Evolutionary conservation across 2,113 vertebrate species (phyloP), one percentile per base, ranked within the genome.

Genomic region (Apodemus speciosus): DNA sequence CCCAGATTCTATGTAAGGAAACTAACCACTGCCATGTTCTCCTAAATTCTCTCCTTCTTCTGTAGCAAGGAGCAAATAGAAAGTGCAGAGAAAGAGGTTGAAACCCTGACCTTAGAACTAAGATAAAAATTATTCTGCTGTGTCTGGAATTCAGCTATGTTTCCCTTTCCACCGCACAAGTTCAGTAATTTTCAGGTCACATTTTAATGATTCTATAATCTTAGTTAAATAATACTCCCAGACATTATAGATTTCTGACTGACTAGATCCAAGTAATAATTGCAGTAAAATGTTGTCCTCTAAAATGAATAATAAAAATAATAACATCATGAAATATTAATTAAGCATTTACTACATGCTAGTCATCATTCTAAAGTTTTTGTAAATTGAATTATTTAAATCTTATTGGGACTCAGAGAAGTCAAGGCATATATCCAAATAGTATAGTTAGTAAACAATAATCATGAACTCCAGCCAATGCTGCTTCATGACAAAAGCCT

Each of bases 371-470:
- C 75, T 89, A 94, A 96, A 71, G 92, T 84, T 81, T 76, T 96
- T 88, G 89, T 94, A 96, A 96, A 95, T 49, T 49, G 51, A 89
- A 96, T 95, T 38, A 91, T 69, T 94, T 92, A 92, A 85, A 85
- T 35, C 32, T 86, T 73, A 71, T 58, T 93, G 81, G n/a, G 43
- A 95, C 49, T 95, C 69, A 76, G 23, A 86, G 68, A 88, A 21
- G 32, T 81, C 95, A 95, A 95, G 56, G 72, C 91, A 89, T 13
- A 43, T 95, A 90, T 84, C 68, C 80, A 91, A 91, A 92, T 32
- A 68, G 16, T 25, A 92, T 49, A 88, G 14, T 60, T 85, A 85
- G 58, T 66, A 56, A 92, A 88, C 20, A 93, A 88, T 20, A 43
- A 90, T 18, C 32, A 56, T 85, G n/a, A 93, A 83, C 21, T 86